These are phyloP conservation scores for Atlantisia rogersi DNA, from an alignment of 2,113 vertebrate genomes.

Conservation along the genomic window DNA sequence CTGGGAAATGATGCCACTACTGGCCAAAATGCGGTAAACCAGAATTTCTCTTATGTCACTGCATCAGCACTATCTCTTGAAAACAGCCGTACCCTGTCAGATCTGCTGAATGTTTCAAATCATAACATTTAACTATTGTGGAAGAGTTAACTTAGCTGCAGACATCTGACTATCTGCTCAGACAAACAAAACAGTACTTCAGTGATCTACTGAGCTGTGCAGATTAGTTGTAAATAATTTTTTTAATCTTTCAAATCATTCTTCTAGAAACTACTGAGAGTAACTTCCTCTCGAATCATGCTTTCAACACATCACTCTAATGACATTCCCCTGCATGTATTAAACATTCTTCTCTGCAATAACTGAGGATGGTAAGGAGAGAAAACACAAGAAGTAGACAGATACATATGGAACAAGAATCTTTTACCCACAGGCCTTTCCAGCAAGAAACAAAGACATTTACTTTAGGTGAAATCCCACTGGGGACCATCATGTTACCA, in stretches of 20 bases:
- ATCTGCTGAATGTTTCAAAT: background rate
- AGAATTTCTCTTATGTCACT: background rate
- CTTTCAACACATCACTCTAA: slow-evolving; percentile 50
- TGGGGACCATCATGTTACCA: background rate
- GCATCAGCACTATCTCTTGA: background rate
- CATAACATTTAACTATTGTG: background rate
- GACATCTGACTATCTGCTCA: slow-evolving; percentile 65
- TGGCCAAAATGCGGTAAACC: background rate
- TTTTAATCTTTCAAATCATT: background rate
- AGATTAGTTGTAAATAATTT: slow-evolving; percentile 44
- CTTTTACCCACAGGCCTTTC: background rate
- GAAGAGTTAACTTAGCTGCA: background rate
- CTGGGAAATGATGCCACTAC: background rate
- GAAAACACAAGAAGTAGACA: background rate
- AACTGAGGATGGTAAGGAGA: background rate
- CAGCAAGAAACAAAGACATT: background rate
- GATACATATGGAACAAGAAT: background rate
- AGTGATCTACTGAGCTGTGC: slow-evolving; percentile 46
- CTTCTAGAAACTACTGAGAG: background rate
- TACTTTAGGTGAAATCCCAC: background rate
- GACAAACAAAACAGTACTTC: slow-evolving; percentile 57
- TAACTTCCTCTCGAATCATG: background rate
- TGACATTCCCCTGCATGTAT: slow-evolving; percentile 25
- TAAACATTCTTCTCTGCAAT: background rate
- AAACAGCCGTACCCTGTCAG: background rate